A percentile compares a stretch with the other conserved stretches of the same genome.
Evolutionary conservation across 2,888 invertebrate species (phyloP).

Genomic region (Petrophora chlorosata): DNA sequence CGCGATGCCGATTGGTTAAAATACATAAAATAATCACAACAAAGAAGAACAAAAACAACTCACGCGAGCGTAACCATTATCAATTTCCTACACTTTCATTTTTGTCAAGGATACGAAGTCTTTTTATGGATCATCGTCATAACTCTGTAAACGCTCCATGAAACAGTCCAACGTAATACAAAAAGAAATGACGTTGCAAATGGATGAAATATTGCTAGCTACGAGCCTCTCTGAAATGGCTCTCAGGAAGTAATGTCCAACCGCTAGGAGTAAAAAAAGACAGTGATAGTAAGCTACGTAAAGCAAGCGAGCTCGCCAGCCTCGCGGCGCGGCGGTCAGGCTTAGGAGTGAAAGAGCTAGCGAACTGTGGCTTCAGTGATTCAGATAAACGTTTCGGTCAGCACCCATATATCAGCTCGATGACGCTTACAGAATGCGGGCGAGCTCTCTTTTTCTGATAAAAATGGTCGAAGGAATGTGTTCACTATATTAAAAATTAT

Average conservation of each 20-base stretch:
- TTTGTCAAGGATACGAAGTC: neutral
- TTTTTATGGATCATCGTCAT: neutral
- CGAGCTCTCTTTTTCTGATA: constrained; percentile 48
- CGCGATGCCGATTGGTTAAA: too few species aligned
- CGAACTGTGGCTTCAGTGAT: constrained; percentile 64
- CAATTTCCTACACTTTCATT: neutral
- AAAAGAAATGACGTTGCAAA: constrained; percentile 66
- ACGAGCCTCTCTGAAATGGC: constrained; percentile 61
- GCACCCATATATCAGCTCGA: constrained; percentile 69
- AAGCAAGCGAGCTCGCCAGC: constrained; percentile 47
- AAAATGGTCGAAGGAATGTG: too few species aligned
- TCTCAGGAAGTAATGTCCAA: constrained; percentile 63
- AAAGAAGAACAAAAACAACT: too few species aligned
- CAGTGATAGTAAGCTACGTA: constrained; percentile 57
- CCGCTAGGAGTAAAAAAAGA: constrained; percentile 62
- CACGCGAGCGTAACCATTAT: too few species aligned
- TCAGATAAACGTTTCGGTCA: constrained; percentile 76
- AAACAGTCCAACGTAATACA: constrained; percentile 43
- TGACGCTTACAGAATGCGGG: constrained; percentile 60
- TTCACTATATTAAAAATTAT: too few species aligned
- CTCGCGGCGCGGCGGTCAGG: constrained; percentile 37
- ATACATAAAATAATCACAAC: too few species aligned
- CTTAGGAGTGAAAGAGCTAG: constrained; percentile 49
- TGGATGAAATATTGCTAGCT: constrained; percentile 66
- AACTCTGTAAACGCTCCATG: neutral